A percentile compares a stretch with the other conserved stretches of the same genome.
phyloP scores from a whole-genome alignment of 2,888 invertebrate genomes.

The Acrobasis suavella region DNA sequence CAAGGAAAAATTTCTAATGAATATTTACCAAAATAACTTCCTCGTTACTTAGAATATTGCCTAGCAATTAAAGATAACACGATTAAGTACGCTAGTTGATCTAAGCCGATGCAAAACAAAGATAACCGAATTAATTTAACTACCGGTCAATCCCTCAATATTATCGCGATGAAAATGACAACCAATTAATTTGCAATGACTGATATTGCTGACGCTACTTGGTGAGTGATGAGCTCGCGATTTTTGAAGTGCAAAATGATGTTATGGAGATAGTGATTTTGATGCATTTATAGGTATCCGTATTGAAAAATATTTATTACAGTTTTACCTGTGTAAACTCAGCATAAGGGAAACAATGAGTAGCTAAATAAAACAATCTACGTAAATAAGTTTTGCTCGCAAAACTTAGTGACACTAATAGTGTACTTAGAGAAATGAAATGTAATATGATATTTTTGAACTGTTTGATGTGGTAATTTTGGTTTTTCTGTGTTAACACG shows the following conservation, averaged over 20 bases:
- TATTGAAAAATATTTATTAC: too few relatives aligned
- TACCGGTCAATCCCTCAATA: constrained; percentile 3
- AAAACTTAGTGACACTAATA: too few relatives aligned
- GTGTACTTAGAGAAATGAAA: too few relatives aligned
- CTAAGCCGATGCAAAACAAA: neutral
- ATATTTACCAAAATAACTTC: neutral
- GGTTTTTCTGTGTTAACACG: too few relatives aligned
- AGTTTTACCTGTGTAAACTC: too few relatives aligned
- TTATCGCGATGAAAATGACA: constrained; percentile 8
- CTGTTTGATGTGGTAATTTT: too few relatives aligned
- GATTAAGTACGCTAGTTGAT: neutral
- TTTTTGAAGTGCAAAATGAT: constrained; percentile 10
- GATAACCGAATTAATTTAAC: constrained; percentile 3
- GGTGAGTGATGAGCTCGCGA: neutral
- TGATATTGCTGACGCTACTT: constrained; percentile 8
- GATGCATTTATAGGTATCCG: neutral
- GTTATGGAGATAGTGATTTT: neutral
- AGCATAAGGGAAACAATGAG: too few relatives aligned
- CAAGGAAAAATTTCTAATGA: too few relatives aligned
- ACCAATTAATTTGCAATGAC: constrained; percentile 2
- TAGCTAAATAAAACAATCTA: too few relatives aligned
- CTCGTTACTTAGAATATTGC: neutral
- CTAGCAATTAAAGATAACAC: neutral
- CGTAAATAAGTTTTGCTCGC: too few relatives aligned
- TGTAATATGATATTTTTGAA: too few relatives aligned